A percentile compares a stretch with the other conserved stretches of the same genome.
These are phyloP conservation scores for Turdus rufiventris DNA, from an alignment of 2,113 vertebrate genomes.

Conservation along the genomic window DNA sequence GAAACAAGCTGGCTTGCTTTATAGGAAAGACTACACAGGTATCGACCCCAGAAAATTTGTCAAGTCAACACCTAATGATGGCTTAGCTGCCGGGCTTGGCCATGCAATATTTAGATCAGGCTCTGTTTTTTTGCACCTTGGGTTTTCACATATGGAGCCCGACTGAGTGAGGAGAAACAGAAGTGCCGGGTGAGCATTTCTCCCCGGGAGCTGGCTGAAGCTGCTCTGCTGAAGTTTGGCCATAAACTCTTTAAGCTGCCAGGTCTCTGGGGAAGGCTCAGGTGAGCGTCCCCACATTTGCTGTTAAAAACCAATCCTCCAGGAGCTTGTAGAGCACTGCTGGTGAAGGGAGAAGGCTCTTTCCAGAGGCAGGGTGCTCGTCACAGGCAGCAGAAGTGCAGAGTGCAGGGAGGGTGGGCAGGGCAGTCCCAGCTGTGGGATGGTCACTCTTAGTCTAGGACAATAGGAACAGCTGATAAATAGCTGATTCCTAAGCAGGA, in stretches of 20 bases:
- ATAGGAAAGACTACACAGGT: neutral
- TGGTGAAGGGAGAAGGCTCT: neutral
- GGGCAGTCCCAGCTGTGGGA: fast-evolving
- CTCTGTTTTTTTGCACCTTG: neutral
- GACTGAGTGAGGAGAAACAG: conserved; percentile 24
- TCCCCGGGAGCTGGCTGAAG: neutral
- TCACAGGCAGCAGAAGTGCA: fast-evolving
- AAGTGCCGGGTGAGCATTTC: neutral
- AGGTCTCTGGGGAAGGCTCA: neutral
- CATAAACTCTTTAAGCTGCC: neutral
- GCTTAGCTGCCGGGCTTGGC: conserved; percentile 22
- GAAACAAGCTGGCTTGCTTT: conserved; percentile 32
- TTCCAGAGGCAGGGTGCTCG: neutral
- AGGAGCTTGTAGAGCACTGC: neutral
- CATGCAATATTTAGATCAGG: neutral
- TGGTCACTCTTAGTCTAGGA: neutral
- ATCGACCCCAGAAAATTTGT: conserved; percentile 42
- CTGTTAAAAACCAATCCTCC: neutral
- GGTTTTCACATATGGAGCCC: neutral
- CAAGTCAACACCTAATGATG: conserved; percentile 51
- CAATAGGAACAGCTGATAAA: neutral
- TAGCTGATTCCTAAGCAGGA: neutral
- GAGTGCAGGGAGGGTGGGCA: neutral
- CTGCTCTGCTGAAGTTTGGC: neutral
- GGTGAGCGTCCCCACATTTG: neutral